Base-by-base conservation (phyloP, 35 echinoderm and acorn worm species). In the Patiria miniata region DNA sequence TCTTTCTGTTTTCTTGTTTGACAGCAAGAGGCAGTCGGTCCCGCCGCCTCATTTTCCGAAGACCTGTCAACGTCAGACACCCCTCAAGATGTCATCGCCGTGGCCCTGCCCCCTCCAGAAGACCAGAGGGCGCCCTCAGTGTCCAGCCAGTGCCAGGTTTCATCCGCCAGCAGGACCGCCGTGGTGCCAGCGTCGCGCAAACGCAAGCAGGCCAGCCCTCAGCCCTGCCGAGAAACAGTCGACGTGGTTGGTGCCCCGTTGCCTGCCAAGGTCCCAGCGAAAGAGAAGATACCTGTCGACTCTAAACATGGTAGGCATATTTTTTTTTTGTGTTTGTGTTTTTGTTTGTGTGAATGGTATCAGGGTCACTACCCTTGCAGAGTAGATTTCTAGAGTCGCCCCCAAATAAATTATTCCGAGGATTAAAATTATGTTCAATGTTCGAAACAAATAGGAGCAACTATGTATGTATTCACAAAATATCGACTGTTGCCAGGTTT, bases 181-280 rank as follows among this genome's bases (percentile, higher is more conserved):
- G 80, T 53, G 28, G 53, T 58, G 1, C 22, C 52, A 8, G 53
- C 82, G 16, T 84, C 82, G 2, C 65, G 88, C 29, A 90, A 90
- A 37, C 39, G 88, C 8, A 90, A 90, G 81, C 88, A 90, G 28
- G 83, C 88, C 34, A 90, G 88, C 28, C 88, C 88, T 26, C 88
- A 90, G 33, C 88, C 80, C 21, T 76, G 80, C 51, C 59, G 88
- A 21, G 88, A 90, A 56, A 39, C 61, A 10, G 39, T 51, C 8
- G 88, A 84, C 21, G 37, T 79, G 34, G 39, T 38, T 12, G 60
- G 57, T 21, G 40, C 34, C 7, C 36, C 85, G 6, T 39, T 30
- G 1, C 51, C 28, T 2, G 22, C 81, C 2, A 56, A 51, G 33
- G 19, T 32, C 36, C 17, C 65, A 33, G n/a, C 44, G 65, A 79